phyloP scores from a whole-genome alignment of 2,113 vertebrate species.

The Burhinus oedicnemus region DNA sequence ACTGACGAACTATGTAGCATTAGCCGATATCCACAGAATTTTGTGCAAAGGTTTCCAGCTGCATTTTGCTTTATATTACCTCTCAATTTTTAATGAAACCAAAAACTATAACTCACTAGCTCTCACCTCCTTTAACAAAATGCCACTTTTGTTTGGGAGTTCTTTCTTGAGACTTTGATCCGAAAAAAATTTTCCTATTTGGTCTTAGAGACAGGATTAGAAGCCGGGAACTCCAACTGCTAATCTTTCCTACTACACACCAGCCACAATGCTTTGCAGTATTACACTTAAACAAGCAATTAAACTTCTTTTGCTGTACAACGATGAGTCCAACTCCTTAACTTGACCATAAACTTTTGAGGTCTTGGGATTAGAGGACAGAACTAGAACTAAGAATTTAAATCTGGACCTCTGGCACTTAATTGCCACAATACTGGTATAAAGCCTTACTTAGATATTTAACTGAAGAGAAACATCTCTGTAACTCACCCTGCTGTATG shows the following conservation, averaged over 20 bases:
- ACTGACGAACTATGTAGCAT: neutral
- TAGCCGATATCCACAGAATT: neutral
- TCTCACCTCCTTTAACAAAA: slow-evolving; percentile 1
- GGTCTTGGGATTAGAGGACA: neutral
- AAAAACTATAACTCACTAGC: neutral
- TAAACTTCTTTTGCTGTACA: neutral
- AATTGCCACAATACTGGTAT: neutral
- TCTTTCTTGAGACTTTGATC: neutral
- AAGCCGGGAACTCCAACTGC: slow-evolving; percentile 12
- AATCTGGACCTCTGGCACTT: neutral
- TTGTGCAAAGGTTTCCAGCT: neutral
- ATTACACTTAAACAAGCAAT: neutral
- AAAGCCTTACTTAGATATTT: neutral
- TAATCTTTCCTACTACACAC: neutral
- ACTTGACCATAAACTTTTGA: neutral
- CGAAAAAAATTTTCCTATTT: neutral
- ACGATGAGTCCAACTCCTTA: neutral
- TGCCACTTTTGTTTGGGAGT: neutral
- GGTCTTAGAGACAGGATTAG: neutral
- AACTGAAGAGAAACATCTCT: neutral
- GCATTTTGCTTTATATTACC: neutral
- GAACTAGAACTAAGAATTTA: neutral
- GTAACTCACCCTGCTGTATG: neutral
- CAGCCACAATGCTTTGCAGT: neutral
- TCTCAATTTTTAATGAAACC: neutral